Conservation (phyloP, 2,888 invertebrate species). For the Orthonevra nobilis region DNA sequence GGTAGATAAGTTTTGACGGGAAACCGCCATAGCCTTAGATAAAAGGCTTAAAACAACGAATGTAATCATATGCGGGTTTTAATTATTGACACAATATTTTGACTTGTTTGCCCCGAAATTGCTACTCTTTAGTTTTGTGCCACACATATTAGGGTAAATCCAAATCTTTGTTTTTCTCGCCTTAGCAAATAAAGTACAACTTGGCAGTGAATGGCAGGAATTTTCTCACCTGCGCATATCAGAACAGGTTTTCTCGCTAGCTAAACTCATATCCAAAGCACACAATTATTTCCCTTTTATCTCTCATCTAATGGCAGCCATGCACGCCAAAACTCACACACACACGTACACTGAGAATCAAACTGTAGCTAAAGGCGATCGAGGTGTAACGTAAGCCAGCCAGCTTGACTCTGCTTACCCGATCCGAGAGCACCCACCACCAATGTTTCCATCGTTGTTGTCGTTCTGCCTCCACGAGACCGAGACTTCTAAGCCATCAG, state of each 20-base stretch:
- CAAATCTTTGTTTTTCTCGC: no score
- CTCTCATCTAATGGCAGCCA: conserved; percentile 49
- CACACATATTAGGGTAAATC: no score
- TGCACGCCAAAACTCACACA: conserved; percentile 14
- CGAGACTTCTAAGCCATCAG: conserved; percentile 24
- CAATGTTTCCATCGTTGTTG: conserved; percentile 2
- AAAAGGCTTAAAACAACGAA: no score
- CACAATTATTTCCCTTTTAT: conserved; percentile 24
- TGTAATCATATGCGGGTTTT: no score
- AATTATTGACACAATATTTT: no score
- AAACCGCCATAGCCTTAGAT: no score
- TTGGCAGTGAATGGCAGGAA: no score
- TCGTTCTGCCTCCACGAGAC: no score
- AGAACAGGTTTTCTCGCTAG: conserved; percentile 32
- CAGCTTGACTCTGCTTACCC: conserved; percentile 52
- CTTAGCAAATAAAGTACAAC: conserved; percentile 24
- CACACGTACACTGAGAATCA: background rate
- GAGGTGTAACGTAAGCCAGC: conserved; percentile 61
- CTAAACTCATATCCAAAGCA: conserved; percentile 11
- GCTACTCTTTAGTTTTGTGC: no score
- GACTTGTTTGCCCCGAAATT: no score
- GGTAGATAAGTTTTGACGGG: no score
- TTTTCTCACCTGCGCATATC: conserved; percentile 46
- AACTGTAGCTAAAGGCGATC: conserved; percentile 46
- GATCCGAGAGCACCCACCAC: conserved; percentile 51